Evolutionary conservation across 2,113 vertebrate species (phyloP).

Genomic region (Neolamprologus sp.): DNA sequence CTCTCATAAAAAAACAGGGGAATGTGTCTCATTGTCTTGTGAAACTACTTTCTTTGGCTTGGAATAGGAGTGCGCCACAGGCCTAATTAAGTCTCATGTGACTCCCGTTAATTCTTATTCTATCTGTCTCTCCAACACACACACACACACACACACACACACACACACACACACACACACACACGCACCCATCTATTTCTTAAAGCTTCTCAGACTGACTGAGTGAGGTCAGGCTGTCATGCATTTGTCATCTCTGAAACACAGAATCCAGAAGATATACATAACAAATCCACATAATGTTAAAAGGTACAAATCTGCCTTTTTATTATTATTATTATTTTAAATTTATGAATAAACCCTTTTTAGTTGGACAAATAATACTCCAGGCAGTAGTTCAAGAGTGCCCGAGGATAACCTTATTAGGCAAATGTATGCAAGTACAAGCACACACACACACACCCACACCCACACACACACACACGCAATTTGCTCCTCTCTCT

Average conservation of each 20-base stretch:
- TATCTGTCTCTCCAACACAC: not conserved
- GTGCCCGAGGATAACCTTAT: not conserved
- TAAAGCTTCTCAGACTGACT: constrained; percentile 6
- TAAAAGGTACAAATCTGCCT: not conserved
- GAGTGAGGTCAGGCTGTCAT: constrained; percentile 15
- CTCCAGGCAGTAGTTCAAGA: not conserved
- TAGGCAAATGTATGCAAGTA: constrained; percentile 18
- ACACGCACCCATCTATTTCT: not conserved
- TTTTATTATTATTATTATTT: not conserved
- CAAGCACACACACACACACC: not conserved
- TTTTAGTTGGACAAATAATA: not conserved
- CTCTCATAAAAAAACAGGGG: not conserved
- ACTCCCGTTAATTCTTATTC: not conserved
- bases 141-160: not conserved
- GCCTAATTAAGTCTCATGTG: constrained; percentile 11
- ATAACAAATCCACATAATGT: not conserved
- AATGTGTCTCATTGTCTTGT: not conserved
- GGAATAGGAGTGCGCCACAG: not conserved
- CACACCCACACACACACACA: not conserved
- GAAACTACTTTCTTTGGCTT: not conserved
- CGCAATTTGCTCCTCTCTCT: fast-evolving
- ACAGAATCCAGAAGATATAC: not conserved
- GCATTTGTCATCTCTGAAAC: constrained; percentile 3
- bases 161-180: not conserved
- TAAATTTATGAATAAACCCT: not conserved